Evolutionary conservation across 2,113 vertebrate genomes (phyloP), one percentile per base, ranked within the genome.

Genomic region (Menidia beryllina): DNA sequence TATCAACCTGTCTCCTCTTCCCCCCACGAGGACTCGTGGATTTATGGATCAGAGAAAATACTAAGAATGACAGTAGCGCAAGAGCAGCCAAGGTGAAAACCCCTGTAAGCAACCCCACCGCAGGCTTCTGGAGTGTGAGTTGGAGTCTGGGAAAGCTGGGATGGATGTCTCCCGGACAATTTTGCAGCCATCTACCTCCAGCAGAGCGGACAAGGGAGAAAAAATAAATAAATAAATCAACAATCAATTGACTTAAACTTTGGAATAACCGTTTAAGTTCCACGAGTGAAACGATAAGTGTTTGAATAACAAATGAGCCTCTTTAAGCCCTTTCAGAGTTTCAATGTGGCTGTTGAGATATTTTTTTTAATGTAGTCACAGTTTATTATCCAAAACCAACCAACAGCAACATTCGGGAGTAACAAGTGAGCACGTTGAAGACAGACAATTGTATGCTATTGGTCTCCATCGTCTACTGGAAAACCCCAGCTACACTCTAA

Each of bases 131-230:
- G 34, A 4, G 41, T 49, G 43, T 47, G 11, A 14, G 26, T 50
- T 19, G 21, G 1, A 17, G 64, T 23, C 59, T 49, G 64, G 63
- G 57, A 80, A 85, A 75, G 70, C 21, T 21, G n/a, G 65, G 80
- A 91, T 85, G 81, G 85, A 89, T 85, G 75, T 70, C 85, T 85
- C 72, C 57, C 36, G 69, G 67, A 53, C 60, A 81, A 88, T 89
- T 90, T 89, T 75, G 85, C 85, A 84, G 81, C 53, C 21, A 13
- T 76, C 14, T 0, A 77, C 74, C 69, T 87, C 81, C 73, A 81
- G 64, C 79, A 72, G 69, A 68, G 19, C 21, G 17, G 23, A 54
- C 73, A 38, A 21, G 72, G 27, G 55, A 48, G 17, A 59, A 24
- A 64, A 50, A 49, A 50, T 21, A 21, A 63, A 43, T 54, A 62